phyloP scores from a whole-genome alignment of 2,888 invertebrate genomes.

The Mimachlamys varia region DNA sequence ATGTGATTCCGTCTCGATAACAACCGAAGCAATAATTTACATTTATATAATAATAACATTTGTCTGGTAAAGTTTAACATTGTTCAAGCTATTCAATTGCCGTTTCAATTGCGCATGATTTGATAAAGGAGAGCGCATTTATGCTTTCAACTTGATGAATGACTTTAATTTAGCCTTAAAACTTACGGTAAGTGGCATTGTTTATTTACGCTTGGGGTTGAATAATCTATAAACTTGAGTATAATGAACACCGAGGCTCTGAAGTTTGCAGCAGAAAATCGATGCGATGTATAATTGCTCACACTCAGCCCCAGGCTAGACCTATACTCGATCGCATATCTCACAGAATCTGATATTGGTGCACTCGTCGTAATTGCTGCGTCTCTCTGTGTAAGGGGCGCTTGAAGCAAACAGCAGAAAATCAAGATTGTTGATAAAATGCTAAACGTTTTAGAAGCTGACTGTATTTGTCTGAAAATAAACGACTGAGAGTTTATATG shows the following conservation, averaged over 20 bases:
- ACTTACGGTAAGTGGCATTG: not conserved
- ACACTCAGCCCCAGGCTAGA: not conserved
- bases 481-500: conserved; percentile 32
- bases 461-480: not conserved
- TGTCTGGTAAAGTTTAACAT: too few species aligned
- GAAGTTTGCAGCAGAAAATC: conserved; percentile 36
- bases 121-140: not conserved
- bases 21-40: too few species aligned
- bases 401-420: not conserved
- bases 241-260: not conserved
- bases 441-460: not conserved
- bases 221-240: conserved; percentile 8
- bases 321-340: not conserved
- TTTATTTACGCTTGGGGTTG: conserved; percentile 15
- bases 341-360: not conserved
- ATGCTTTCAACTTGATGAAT: not conserved
- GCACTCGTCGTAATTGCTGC: not conserved
- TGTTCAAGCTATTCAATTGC: too few species aligned
- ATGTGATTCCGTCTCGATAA: too few species aligned
- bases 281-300: not conserved
- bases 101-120: too few species aligned
- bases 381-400: too few species aligned
- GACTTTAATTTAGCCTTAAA: not conserved
- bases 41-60: too few species aligned
- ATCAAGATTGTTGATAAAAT: not conserved